A percentile compares a stretch with the other conserved stretches of the same genome.
Evolutionary conservation across 1,140 invertebrate species (phyloP).

Genomic region (Drosophila repletoides): DNA sequence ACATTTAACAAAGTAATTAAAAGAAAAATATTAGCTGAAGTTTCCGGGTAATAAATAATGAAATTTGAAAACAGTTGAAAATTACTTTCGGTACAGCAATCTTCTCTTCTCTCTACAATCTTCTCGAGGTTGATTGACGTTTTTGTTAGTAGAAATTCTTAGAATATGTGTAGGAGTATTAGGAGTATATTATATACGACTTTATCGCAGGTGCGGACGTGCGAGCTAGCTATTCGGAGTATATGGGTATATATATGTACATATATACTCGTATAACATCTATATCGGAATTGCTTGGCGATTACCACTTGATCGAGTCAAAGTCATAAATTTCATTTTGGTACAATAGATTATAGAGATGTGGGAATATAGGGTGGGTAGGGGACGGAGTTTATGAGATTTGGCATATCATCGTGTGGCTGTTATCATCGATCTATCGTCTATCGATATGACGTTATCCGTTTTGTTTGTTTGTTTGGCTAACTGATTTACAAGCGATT

Average conservation of each 20-base stretch:
- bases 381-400: constrained; percentile 10
- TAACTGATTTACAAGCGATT: constrained; percentile 72
- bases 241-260: no score
- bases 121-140: no score
- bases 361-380: background rate
- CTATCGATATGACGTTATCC: constrained; percentile 15
- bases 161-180: background rate
- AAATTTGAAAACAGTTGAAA: background rate
- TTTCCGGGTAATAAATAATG: no score
- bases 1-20: no score
- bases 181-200: background rate
- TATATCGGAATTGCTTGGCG: constrained; percentile 14
- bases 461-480: constrained; percentile 1
- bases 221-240: background rate
- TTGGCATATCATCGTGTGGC: constrained; percentile 7
- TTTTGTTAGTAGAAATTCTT: no score
- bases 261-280: background rate
- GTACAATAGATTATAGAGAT: background rate
- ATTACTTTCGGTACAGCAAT: no score
- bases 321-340: constrained; percentile 22
- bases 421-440: constrained; percentile 19
- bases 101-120: no score
- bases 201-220: background rate
- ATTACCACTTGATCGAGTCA: constrained; percentile 18
- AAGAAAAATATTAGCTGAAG: no score